Evolutionary conservation across 2,113 vertebrate species (phyloP), one percentile per base, ranked within the genome.

Genomic region (Podarcis muralis): DNA sequence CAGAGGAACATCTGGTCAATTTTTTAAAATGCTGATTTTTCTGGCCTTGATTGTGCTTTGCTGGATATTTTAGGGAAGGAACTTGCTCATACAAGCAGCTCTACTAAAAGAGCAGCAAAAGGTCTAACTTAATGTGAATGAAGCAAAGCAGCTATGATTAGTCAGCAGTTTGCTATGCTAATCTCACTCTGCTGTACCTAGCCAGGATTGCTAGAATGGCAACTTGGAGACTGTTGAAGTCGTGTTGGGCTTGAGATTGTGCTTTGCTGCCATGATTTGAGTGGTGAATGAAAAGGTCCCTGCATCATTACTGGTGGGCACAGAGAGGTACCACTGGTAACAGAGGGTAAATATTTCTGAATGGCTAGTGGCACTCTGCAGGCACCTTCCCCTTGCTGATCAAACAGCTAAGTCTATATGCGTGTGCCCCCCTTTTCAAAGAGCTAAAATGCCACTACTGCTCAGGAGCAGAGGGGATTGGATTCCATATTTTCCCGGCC

Each of bases 171-270:
- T 71, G 77, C 8, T 85, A 32, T 9, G 25, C 32, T 30, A 43
- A 40, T 0, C 0, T 18, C 1, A 9, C 22, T 3, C 32, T 85
- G 15, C n/a, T 59, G 66, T 71, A 2, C n/a, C 59, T 5, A 8
- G 65, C 53, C 30, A n/a, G 69, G 32, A 57, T 57, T 43, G 18
- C 75, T 59, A 75, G 69, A 53, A 57, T 57, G 69, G 18, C 75
- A 80, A 85, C 18, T 22, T 75, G 71, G 32, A 62, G 25, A 37
- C 27, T 23, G 6, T 37, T 16, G 59, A 57, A 27, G 48, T 85
- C 62, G 27, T 83, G 65, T 48, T 8, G 15, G 66, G 27, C 40
- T 71, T 37, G 40, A 71, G 16, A 27, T 48, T 27, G 9, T 20
- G 3, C n/a, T 48, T 83, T 30, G 27, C 68, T 48, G 7, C 37